A percentile compares a stretch with the other conserved stretches of the same genome.
Evolutionary conservation across 1,140 invertebrate genomes (phyloP).

Genomic region (Nilaparvata lugens): DNA sequence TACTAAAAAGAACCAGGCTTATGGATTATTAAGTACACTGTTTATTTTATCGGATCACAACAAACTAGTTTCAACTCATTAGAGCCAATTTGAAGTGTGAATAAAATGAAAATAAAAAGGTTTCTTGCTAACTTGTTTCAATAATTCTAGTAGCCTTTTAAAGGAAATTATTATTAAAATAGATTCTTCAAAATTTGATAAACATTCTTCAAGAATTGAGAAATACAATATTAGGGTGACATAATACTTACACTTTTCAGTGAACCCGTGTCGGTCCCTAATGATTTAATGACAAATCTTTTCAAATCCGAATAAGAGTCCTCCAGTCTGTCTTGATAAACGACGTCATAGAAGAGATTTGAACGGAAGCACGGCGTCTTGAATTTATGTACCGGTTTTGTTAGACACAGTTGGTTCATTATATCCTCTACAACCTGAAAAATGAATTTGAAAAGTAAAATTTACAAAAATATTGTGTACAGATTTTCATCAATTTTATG

Average conservation of each 20-base stretch:
- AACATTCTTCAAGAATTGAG: slow-evolving; percentile 5
- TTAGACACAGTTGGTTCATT: slow-evolving; percentile 42
- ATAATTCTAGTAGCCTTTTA: too few species aligned
- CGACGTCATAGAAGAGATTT: slow-evolving; percentile 62
- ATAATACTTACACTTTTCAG: slow-evolving; percentile 16
- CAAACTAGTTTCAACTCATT: too few species aligned
- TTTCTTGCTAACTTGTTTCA: too few species aligned
- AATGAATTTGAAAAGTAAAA: slow-evolving; percentile 21
- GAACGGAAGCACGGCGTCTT: slow-evolving; percentile 52
- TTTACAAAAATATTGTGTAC: too few species aligned
- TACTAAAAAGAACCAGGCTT: too few species aligned
- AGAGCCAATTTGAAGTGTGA: too few species aligned
- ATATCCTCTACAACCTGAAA: slow-evolving; percentile 47
- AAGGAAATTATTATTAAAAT: too few species aligned
- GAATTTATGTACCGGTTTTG: slow-evolving; percentile 43
- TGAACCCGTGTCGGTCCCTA: neutral
- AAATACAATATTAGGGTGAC: neutral
- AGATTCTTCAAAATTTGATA: too few species aligned
- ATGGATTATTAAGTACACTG: too few species aligned
- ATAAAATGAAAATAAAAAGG: too few species aligned
- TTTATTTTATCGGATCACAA: too few species aligned
- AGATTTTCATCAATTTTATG: too few species aligned
- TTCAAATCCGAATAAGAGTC: slow-evolving; percentile 69
- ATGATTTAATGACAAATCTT: slow-evolving; percentile 48
- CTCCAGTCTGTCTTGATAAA: slow-evolving; percentile 69